Evolutionary conservation across 2,797 vertebrate species (phyloP).

Genomic region (Lacerta viridis): DNA sequence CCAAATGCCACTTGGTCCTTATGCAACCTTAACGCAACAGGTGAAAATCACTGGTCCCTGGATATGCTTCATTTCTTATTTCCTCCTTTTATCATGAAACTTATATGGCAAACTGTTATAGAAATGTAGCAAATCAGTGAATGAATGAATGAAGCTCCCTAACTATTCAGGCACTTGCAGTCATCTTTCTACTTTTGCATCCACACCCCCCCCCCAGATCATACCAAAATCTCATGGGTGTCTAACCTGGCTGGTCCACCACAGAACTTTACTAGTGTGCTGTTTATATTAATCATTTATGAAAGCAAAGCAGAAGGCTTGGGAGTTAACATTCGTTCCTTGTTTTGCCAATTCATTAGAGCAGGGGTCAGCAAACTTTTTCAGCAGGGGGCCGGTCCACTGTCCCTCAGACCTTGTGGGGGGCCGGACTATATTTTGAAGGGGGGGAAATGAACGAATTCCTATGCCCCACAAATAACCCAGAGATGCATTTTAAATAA

Average conservation of each 20-base stretch:
- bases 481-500: no score
- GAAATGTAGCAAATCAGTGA: background rate
- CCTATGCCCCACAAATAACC: no score
- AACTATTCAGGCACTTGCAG: background rate
- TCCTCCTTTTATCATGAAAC: background rate
- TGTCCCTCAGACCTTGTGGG: no score
- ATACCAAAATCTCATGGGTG: background rate
- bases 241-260: background rate
- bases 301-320: conserved; percentile 17
- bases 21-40: background rate
- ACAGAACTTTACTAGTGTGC: background rate
- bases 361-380: no score
- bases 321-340: background rate
- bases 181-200: background rate
- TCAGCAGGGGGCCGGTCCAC: no score
- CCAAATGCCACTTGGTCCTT: background rate
- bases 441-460: no score
- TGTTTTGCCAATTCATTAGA: background rate
- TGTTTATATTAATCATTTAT: background rate
- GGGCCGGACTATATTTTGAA: no score
- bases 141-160: background rate
- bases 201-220: background rate
- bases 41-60: background rate
- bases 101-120: background rate
- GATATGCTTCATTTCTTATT: background rate